phyloP scores from a whole-genome alignment of 2,113 vertebrate species.

The Motacilla alba region DNA sequence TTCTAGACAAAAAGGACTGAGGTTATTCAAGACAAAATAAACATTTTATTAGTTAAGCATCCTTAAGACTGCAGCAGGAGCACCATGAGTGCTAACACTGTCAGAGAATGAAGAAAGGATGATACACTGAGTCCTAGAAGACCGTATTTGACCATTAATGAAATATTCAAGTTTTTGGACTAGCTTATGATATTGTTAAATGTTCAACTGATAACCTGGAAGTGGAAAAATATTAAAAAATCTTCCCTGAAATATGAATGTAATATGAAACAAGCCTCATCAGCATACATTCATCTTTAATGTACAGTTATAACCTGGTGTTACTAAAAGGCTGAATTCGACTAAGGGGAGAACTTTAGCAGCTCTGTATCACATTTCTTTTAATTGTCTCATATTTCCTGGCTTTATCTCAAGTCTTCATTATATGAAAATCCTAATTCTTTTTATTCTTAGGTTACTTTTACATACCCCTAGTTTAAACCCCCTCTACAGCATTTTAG shows the following conservation, averaged over 20 bases:
- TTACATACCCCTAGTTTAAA: not conserved
- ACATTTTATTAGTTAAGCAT: not conserved
- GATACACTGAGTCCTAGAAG: not conserved
- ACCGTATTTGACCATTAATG: not conserved
- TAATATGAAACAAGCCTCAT: not conserved
- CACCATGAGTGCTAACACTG: not conserved
- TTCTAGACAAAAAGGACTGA: not conserved
- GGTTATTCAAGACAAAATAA: not conserved
- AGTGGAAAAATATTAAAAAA: not conserved
- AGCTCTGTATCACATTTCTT: not conserved
- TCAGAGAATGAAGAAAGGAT: not conserved
- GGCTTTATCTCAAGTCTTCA: not conserved
- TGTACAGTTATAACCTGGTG: not conserved
- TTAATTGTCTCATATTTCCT: not conserved
- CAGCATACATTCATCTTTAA: not conserved
- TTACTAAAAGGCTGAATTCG: not conserved
- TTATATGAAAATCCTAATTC: not conserved
- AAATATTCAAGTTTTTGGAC: not conserved
- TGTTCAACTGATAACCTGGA: not conserved
- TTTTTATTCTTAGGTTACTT: not conserved
- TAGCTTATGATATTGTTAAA: not conserved
- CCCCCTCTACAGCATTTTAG: not conserved
- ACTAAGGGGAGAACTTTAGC: not conserved
- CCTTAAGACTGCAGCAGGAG: not conserved
- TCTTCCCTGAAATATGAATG: not conserved